These are phyloP conservation scores for Drosophila micromelanica DNA, from an alignment of 1,140 invertebrate genomes.

Conservation along the genomic window DNA sequence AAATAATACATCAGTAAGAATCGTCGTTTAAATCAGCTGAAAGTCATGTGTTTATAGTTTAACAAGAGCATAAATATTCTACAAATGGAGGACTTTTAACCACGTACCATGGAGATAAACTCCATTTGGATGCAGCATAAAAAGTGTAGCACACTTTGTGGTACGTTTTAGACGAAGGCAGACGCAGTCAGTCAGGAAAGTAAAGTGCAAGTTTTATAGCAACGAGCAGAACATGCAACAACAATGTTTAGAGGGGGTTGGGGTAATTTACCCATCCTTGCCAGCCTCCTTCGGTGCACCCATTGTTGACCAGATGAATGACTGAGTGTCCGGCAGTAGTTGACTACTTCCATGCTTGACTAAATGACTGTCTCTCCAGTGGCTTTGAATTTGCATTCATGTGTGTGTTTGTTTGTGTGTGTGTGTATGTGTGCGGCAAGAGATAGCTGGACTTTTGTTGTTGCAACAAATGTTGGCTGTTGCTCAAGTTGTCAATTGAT, in stretches of 20 bases:
- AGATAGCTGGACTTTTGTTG: constrained; percentile 45
- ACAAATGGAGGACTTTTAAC: background rate
- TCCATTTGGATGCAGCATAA: constrained; percentile 7
- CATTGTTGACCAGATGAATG: constrained; percentile 27
- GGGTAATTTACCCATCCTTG: background rate
- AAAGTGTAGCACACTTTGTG: constrained; percentile 28
- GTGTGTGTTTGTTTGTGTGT: background rate
- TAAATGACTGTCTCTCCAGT: constrained; percentile 42
- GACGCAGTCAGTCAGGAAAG: constrained; percentile 14
- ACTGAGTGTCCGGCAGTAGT: constrained; percentile 18
- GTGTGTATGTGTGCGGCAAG: background rate
- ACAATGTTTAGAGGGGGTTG: constrained; percentile 21
- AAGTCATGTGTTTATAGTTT: background rate
- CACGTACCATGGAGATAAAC: constrained; percentile 3
- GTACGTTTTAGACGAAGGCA: background rate
- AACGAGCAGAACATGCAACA: constrained; percentile 6
- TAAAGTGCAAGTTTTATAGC: constrained; percentile 44
- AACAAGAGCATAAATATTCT: background rate
- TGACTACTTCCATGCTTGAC: constrained; percentile 37
- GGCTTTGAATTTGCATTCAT: constrained; percentile 18
- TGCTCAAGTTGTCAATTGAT: constrained; percentile 72
- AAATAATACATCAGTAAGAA: no score
- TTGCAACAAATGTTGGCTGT: constrained; percentile 60
- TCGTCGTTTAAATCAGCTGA: background rate
- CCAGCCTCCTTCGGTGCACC: background rate